phyloP scores from a whole-genome alignment of 2,113 vertebrate genomes.

The Onychorhynchus coronatus region DNA sequence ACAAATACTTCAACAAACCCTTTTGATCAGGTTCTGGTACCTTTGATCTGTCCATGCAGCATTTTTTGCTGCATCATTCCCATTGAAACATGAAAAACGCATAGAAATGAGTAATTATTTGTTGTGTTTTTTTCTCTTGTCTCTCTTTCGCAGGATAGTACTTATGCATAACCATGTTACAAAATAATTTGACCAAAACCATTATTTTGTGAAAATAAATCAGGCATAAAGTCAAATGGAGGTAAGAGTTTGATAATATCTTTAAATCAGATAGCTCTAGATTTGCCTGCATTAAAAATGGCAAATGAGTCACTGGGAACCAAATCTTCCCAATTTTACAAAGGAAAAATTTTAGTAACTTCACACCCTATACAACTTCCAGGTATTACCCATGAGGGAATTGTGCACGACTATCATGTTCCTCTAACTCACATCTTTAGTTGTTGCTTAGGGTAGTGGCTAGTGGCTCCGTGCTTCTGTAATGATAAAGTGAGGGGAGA shows the following conservation, averaged over 20 bases:
- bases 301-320: not conserved
- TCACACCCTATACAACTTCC: not conserved
- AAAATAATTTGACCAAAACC: not conserved
- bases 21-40: not conserved
- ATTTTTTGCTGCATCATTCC: not conserved
- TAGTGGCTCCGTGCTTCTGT: not conserved
- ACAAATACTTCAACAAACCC: not conserved
- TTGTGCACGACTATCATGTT: not conserved
- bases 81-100: not conserved
- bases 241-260: not conserved
- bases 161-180: not conserved
- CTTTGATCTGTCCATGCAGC: not conserved
- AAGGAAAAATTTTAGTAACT: not conserved
- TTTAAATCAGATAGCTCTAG: not conserved
- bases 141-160: not conserved
- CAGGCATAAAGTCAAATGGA: not conserved
- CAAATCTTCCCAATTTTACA: not conserved
- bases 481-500: not conserved
- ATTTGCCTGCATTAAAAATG: not conserved
- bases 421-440: not conserved
- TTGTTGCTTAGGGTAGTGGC: not conserved
- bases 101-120: not conserved
- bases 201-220: not conserved
- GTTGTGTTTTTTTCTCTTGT: not conserved
- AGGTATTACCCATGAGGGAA: not conserved